These are phyloP conservation scores for Pseudochirops corinnae DNA, from an alignment of 2,797 vertebrate genomes.

Conservation along the genomic window DNA sequence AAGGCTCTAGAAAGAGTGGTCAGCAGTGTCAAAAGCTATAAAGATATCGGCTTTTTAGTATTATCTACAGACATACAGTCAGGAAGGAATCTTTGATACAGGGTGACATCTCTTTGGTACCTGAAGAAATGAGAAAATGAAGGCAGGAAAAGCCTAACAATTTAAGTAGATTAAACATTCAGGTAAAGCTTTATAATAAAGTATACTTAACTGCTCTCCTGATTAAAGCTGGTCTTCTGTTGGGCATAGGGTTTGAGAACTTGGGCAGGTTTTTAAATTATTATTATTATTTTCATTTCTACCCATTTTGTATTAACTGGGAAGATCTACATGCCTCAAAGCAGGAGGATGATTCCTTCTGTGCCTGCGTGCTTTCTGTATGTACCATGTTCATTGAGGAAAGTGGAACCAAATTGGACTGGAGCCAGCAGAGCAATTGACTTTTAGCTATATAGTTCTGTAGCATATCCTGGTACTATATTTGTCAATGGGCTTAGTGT, in stretches of 20 bases:
- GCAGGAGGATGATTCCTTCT: not conserved
- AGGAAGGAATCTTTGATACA: constrained; percentile 23
- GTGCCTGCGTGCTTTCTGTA: not conserved
- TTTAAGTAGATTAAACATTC: constrained; percentile 64
- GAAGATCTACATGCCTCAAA: not conserved
- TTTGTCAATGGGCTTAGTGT: constrained; percentile 61
- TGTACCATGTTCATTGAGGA: not conserved
- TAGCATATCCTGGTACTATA: constrained; percentile 31
- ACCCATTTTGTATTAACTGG: constrained; percentile 22
- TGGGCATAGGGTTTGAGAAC: not conserved
- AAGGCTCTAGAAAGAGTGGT: not conserved
- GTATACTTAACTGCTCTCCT: constrained; percentile 47
- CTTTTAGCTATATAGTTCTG: constrained; percentile 35
- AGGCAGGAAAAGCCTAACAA: constrained; percentile 54
- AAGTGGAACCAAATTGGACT: constrained; percentile 24
- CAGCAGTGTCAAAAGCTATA: not conserved
- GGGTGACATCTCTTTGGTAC: constrained; percentile 4
- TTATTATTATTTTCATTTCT: too few relatives aligned
- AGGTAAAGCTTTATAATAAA: constrained; percentile 39
- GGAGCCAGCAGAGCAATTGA: constrained; percentile 32
- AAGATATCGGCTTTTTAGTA: not conserved
- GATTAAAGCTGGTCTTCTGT: constrained; percentile 10
- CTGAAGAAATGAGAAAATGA: constrained; percentile 47
- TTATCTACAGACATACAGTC: not conserved
- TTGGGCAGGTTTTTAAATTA: not conserved